Evolutionary conservation across 2,113 vertebrate genomes (phyloP), one percentile per base, ranked within the genome.

Genomic region (Sander lucioperca): DNA sequence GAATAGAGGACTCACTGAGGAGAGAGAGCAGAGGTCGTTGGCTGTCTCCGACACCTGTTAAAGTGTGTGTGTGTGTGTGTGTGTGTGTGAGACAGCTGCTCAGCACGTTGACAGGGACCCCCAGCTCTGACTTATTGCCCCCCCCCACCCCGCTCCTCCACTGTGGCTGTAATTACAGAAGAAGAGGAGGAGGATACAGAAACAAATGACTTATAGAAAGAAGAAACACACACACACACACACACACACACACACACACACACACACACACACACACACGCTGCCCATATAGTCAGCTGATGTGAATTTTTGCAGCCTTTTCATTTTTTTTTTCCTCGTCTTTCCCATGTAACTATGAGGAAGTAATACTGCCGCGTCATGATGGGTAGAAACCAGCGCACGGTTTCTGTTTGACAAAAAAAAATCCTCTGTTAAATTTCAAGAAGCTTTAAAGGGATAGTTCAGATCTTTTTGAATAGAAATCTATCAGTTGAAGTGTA

Each of bases 21-120:
- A 87, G 80, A 23, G 4, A 76, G 85, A 77, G 80, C 84, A 79
- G 83, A 91, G 89, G 88, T 88, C 75, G 63, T 56, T 86, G 83
- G 83, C 87, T 93, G 92, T 91, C 88, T 57, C 19, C 3, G 2
- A 89, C 92, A 93, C 92, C 92, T 93, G 92, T 93, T 69, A 6
- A 14, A 79, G 19, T 57, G 69, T 58, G 50, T 74, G 43, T 27
- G 75, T 66, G 82, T 75, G 83, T 70, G 62, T 27, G 50, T 61
- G 72, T 54, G 71, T 73, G 77, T 25, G 84, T 8, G 61, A 14
- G 80, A 88, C 91, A 91, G 92, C 92, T 90, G 90, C 88, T 84
- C 58, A n/a, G 63, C 69, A 80, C 11, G 61, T 77, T 72, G 61
- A 82, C 79, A 80, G 68, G 21, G 50, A 13, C 69, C 73, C 77